Evolutionary conservation across 2,797 vertebrate species (phyloP), one percentile per base, ranked within the genome.

Genomic region (Alauda arvensis): DNA sequence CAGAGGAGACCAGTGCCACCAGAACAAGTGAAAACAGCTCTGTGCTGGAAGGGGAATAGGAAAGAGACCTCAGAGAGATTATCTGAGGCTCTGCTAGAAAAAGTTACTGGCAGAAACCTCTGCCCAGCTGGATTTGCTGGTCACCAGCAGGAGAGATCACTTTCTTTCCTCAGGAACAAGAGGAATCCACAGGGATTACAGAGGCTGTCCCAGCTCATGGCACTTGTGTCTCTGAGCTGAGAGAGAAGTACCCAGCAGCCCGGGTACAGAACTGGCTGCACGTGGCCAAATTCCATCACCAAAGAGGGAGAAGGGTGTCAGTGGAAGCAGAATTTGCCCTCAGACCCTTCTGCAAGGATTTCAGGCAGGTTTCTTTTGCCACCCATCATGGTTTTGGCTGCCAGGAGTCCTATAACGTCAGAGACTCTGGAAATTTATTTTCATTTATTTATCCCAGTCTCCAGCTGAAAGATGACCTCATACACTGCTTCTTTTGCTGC

Each of bases 361-460:
- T 71, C 68, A 55, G 37, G 24, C 9, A 39, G 3, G 3, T 69
- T 81, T 65, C 3, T 14, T 83, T 14, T 77, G 23, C 40, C n/a
- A 40, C 16, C 3, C 0, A 0, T 18, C 0, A 0, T 26, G 40
- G 15, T 51, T 34, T 70, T 53, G 25, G 59, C 25, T 89, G 48
- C 37, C 33, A 45, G 24, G 33, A 53, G 7, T 37, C 15, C 74
- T 31, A 6, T 24, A 31, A 5, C 1, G 3, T 49, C 51, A 68
- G 29, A 15, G 26, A 46, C 18, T 11, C 40, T 61, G 37, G 18
- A 14, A 65, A 3, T 39, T 29, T 31, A 14, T 61, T 37, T 37
- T 51, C 10, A 24, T 48, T 55, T 70, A 17, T 68, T 84, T 71
- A 15, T 26, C 26, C 8, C 14, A 8, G 6, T 65, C 49, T 81